Evolutionary conservation across 2,113 vertebrate species (phyloP), one percentile per base, ranked within the genome.

Genomic region (Aptenodytes forsteri): DNA sequence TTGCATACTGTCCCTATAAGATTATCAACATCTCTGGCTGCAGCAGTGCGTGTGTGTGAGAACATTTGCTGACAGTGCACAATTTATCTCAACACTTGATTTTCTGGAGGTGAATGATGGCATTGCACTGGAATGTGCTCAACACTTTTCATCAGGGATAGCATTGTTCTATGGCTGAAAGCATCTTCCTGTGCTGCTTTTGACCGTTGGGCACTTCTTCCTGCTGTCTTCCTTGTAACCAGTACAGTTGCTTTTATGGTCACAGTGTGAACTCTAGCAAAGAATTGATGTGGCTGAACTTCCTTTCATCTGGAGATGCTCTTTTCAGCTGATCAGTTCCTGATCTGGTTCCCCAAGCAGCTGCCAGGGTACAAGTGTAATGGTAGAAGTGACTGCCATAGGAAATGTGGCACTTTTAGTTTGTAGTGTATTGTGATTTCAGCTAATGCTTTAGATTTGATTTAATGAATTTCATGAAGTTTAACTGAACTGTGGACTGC

Each of bases 161-260:
- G 16, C 20, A 12, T 62, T 1, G 0, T 49, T 47, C 15, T 56
- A 0, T 5, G 5, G 4, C 49, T 56, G 34, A 62, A 54, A 46
- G n/a, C 52, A 34, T 46, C 40, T 34, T 71, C 66, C 36, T 36
- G 17, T 4, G 16, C 76, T 89, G 40, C 26, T 56, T 86, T 44
- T 52, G 34, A 36, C 54, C 30, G 3, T 32, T 50, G 47, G 65
- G 22, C 17, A 8, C n/a, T 71, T 87, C 1, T 44, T 50, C 27
- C 38, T 95, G 22, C 38, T 55, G n/a, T 55, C 25, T 80, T 23
- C 76, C 47, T 58, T 69, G 44, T 26, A 90, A 58, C 14, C 56
- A 64, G 79, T 26, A 58, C 40, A 47, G n/a, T 46, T 79, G 50
- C 26, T 85, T 88, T 82, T 78, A n/a, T 13, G 16, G 34, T 61